A percentile compares a stretch with the other conserved stretches of the same genome.
phyloP scores from a whole-genome alignment of 37 sponge, comb jelly and placozoan genomes.

The Theonella swinhoei region DNA sequence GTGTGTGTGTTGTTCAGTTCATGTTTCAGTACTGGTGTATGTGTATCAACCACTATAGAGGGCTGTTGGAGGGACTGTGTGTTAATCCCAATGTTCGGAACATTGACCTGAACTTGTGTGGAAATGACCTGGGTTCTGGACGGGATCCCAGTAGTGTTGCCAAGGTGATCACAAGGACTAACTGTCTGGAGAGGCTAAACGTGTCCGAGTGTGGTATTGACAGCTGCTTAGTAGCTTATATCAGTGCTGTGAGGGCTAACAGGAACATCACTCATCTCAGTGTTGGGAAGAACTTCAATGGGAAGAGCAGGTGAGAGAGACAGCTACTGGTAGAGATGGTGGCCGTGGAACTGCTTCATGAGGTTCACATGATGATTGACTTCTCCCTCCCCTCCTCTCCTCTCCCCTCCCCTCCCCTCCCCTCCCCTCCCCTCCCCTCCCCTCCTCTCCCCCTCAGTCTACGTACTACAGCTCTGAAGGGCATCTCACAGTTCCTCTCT shows the following conservation, averaged over 20 bases:
- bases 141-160: slow-evolving; percentile 17
- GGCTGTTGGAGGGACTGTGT: slow-evolving; percentile 65
- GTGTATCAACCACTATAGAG: too few species aligned
- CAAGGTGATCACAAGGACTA: background rate
- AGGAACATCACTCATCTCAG: slow-evolving; percentile 42
- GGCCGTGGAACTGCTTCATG: background rate
- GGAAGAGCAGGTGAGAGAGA: slow-evolving; percentile 51
- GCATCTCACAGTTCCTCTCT: slow-evolving; percentile 24
- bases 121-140: slow-evolving; percentile 48
- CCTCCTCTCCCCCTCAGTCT: too few species aligned
- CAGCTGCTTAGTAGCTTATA: slow-evolving; percentile 6
- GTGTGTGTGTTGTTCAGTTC: too few species aligned
- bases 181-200: slow-evolving; percentile 42
- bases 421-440: background rate
- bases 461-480: slow-evolving; percentile 22
- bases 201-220: slow-evolving; percentile 50
- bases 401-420: background rate
- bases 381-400: background rate
- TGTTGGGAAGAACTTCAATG: slow-evolving; percentile 76
- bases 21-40: too few species aligned
- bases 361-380: background rate
- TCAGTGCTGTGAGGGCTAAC: slow-evolving; percentile 38
- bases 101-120: slow-evolving; percentile 50
- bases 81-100: slow-evolving; percentile 60
- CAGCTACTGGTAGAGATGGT: background rate